A percentile compares a stretch with the other conserved stretches of the same genome.
Evolutionary conservation across 2,797 vertebrate species (phyloP).

Genomic region (Poecilia picta): DNA sequence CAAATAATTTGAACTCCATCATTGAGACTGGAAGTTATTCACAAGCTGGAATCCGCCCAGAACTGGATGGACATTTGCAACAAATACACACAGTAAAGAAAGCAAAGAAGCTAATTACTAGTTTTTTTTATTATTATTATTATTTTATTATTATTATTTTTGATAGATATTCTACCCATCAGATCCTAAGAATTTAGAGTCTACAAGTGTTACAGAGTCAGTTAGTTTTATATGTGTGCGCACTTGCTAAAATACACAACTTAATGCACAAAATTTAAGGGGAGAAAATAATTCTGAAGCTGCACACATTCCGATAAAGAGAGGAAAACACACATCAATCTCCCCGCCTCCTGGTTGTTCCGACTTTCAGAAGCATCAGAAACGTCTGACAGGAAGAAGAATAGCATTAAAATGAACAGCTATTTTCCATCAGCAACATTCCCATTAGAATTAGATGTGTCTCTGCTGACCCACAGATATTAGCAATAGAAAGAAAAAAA

Average conservation of each 20-base stretch:
- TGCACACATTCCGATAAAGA: constrained; percentile 7
- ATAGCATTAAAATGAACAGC: constrained; percentile 36
- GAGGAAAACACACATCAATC: constrained; percentile 8
- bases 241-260: constrained; percentile 38
- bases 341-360: constrained; percentile 14
- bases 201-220: constrained; percentile 29
- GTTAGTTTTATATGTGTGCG: constrained; percentile 28
- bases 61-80: too few species aligned
- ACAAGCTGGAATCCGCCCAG: too few species aligned
- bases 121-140: neutral
- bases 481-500: constrained; percentile 25
- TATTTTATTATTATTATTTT: too few species aligned
- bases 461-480: constrained; percentile 23
- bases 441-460: constrained; percentile 35
- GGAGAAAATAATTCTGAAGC: constrained; percentile 9
- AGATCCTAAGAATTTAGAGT: constrained; percentile 24
- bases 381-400: constrained; percentile 33
- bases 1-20: too few species aligned
- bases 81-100: too few species aligned
- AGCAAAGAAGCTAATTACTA: neutral
- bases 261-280: constrained; percentile 43
- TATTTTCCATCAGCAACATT: constrained; percentile 39
- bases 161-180: constrained; percentile 16
- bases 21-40: too few species aligned
- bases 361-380: constrained; percentile 29